phyloP scores from a whole-genome alignment of 92 coral and sea anemone genomes.

The Blastomussa wellsi region DNA sequence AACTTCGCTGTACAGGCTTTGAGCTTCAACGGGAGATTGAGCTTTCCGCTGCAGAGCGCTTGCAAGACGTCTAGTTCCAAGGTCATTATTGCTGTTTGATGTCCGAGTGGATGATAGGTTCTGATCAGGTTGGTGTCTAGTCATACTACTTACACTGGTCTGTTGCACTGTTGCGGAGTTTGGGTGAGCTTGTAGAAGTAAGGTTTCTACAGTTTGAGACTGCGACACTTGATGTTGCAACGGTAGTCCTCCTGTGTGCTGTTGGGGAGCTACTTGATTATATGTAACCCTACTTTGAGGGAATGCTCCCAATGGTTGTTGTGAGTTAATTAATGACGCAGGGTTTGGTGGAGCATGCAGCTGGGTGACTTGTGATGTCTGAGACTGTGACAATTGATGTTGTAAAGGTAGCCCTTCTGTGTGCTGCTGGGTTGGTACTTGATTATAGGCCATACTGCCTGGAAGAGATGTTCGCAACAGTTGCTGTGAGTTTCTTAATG shows the following conservation, averaged over 20 bases:
- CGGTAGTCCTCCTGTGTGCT: neutral
- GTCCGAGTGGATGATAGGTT: neutral
- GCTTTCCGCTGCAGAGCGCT: neutral
- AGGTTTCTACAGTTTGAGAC: neutral
- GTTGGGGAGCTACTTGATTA: neutral
- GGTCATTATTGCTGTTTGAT: neutral
- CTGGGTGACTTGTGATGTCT: neutral
- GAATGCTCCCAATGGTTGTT: neutral
- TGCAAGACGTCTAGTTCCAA: neutral
- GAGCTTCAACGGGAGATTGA: neutral
- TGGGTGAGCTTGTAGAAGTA: neutral
- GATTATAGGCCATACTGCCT: too few species aligned
- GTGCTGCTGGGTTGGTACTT: neutral
- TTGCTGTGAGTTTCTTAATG: neutral
- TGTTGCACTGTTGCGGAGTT: neutral
- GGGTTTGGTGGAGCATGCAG: neutral
- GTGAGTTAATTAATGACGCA: neutral
- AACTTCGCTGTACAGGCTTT: slow-evolving; percentile 1
- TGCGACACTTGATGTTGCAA: neutral
- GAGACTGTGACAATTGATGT: neutral
- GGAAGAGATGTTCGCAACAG: neutral
- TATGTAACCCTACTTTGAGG: neutral
- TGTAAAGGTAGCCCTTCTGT: neutral
- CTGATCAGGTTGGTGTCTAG: neutral
- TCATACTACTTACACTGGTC: neutral